Evolutionary conservation across 2,888 invertebrate species (phyloP), one percentile per base, ranked within the genome.

Genomic region (Leucophenga montana): DNA sequence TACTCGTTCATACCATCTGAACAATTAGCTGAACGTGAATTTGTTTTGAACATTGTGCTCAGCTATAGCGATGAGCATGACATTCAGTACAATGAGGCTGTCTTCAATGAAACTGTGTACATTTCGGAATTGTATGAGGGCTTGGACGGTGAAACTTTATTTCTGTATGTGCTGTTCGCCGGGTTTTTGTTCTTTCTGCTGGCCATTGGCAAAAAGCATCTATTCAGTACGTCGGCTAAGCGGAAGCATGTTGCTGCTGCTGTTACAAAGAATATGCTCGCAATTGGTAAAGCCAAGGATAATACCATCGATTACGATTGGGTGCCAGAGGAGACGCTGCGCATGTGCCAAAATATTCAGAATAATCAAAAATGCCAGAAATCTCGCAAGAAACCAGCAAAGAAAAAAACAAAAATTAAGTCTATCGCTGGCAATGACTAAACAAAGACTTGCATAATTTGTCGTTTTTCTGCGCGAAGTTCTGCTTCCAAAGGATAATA

Each of bases 251-350:
- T 85, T 86, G 90, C 90, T 27, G 27, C 27, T 27, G 2, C 4
- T 27, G 27, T 4, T 27, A 91, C 87, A 1, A 91, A 92, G 67
- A 91, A 92, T 72, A 92, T 92, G 53, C 92, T 97, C 3, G 98
- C 99, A 90, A 95, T 96, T 80, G 98, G 98, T 74, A 98, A 98
- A 0, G 92, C 93, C 72, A 95, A 94, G 84, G 94, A 93, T 71
- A 93, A 94, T 82, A 96, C 97, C 89, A 97, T 99, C 4, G 99
- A 99, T 89, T 98, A 96, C 86, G 98, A 99, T 82, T 99, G 99
- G 99, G 91, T 99, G 85, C 99, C 99, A 53, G 94, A 95, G 85
- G 96, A 97, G 89, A 95, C 95, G 74, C 91, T 96, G 66, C 93
- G 94, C 79, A 93, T 92, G 88, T 90, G 95, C 78, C 95, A 96